Evolutionary conservation across 1,140 invertebrate species (phyloP), one percentile per base, ranked within the genome.

Genomic region (Dendrolimus kikuchii): DNA sequence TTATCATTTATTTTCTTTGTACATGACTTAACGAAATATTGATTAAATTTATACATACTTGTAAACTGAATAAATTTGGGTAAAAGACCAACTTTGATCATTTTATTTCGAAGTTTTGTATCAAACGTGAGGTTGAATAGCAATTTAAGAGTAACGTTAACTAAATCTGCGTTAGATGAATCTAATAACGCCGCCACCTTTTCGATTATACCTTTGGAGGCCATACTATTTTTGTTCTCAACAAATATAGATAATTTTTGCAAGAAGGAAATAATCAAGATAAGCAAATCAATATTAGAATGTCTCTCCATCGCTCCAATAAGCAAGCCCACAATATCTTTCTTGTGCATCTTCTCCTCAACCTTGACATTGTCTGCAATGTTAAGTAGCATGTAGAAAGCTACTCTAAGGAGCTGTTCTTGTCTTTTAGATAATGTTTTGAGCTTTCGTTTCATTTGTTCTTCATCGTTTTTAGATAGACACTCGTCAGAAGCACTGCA

Each of bases 121-220:
- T 99, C 97, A 88, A 99, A 99, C n/a, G 96, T 98, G 42, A 99
- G 91, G 91, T 99, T 99, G 67, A 98, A 96, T 5, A 99, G 88
- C 8, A 99, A 87, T 70, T 95, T 93, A 48, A 99, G 89, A 23
- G 94, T 94, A 50, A 96, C 92, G 85, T 95, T 93, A n/a, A 96
- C 90, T 46, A 99, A 87, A 88, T 98, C 96, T 64, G 90, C 86
- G 85, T 94, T 93, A 51, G 89, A 89, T 61, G 91, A 93, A 65
- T 93, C 91, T 51, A 95, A 79, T 50, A 95, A 81, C 48, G 91
- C 90, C 5, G 93, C 93, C 62, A 95, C 71, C 80, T 94, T 95
- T 57, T 94, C 92, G 53, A 95, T 89, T 54, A 95, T 89, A 62
- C 93, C 93, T 65, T 91, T 83, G 40, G 92, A 90, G 4, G 89